Conservation (phyloP, 2,113 vertebrate species). For the Hylia prasina region DNA sequence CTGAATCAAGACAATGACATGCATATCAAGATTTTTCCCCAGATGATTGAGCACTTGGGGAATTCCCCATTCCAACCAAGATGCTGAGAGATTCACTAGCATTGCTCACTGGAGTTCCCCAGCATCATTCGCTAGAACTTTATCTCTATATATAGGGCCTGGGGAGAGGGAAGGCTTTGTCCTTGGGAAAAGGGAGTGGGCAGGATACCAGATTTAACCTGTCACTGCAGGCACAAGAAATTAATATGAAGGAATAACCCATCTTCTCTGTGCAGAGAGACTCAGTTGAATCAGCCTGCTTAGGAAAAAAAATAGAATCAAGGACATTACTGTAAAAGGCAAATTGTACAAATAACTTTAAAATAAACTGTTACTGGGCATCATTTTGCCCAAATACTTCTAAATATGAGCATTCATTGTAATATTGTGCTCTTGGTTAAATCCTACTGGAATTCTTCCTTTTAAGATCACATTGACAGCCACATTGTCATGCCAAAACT, state of each 20-base stretch:
- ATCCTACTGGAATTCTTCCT: neutral
- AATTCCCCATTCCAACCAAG: constrained; percentile 7
- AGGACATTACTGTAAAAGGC: neutral
- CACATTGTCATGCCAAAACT: neutral
- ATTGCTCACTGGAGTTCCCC: constrained; percentile 55
- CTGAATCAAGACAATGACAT: neutral
- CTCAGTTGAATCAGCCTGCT: neutral
- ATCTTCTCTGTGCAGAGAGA: neutral
- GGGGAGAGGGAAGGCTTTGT: constrained; percentile 13
- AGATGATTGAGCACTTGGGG: neutral
- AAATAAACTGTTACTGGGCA: neutral
- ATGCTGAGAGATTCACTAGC: constrained; percentile 15
- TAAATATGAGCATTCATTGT: neutral
- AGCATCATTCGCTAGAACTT: neutral
- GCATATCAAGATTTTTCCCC: neutral
- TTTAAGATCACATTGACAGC: neutral
- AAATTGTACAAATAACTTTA: neutral
- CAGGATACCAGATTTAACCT: neutral
- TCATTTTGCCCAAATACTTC: neutral
- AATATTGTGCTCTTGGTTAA: neutral
- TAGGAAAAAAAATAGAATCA: neutral
- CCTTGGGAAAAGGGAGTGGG: constrained; percentile 9
- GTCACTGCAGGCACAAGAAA: neutral
- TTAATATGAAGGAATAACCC: neutral
- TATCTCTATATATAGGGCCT: neutral